Evolutionary conservation across 37 sponge, comb jelly and placozoan genomes (phyloP).

Genomic region (Ianthella basta): DNA sequence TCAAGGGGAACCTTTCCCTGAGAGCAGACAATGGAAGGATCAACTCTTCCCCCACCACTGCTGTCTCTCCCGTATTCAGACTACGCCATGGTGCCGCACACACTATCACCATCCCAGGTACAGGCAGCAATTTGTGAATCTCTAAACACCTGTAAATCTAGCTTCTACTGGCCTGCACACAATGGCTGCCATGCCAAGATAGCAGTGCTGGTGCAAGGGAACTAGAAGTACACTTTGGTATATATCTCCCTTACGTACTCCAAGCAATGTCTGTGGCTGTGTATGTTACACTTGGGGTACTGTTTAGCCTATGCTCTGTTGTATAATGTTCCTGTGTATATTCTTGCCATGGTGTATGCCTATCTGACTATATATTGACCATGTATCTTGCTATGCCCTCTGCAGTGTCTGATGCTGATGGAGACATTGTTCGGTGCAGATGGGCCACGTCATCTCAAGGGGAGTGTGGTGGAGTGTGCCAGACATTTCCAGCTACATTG

Average conservation of each 20-base stretch:
- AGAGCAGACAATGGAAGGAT: conserved; percentile 46
- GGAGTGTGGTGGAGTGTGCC: conserved; percentile 32
- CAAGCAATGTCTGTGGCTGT: too few relatives aligned
- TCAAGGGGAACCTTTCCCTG: conserved; percentile 20
- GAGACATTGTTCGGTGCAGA: conserved; percentile 25
- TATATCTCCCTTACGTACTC: too few relatives aligned
- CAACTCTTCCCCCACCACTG: conserved; percentile 59
- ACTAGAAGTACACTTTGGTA: too few relatives aligned
- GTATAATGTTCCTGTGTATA: too few relatives aligned
- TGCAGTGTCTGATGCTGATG: conserved; percentile 29
- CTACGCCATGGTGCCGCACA: conserved; percentile 27
- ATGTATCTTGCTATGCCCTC: neutral
- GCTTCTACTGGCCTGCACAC: too few relatives aligned
- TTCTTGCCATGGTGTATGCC: too few relatives aligned
- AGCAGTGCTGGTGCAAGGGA: too few relatives aligned
- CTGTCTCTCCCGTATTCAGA: conserved; percentile 41
- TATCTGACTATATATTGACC: too few relatives aligned
- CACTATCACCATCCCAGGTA: conserved; percentile 46
- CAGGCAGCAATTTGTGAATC: neutral
- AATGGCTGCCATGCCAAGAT: too few relatives aligned
- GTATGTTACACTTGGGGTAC: too few relatives aligned
- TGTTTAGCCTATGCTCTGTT: too few relatives aligned
- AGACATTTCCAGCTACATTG: neutral
- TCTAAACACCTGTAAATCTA: too few relatives aligned
- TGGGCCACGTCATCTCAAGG: conserved; percentile 2